Conservation (phyloP, 1,140 invertebrate species). For the Drosophila pallidifrons region DNA sequence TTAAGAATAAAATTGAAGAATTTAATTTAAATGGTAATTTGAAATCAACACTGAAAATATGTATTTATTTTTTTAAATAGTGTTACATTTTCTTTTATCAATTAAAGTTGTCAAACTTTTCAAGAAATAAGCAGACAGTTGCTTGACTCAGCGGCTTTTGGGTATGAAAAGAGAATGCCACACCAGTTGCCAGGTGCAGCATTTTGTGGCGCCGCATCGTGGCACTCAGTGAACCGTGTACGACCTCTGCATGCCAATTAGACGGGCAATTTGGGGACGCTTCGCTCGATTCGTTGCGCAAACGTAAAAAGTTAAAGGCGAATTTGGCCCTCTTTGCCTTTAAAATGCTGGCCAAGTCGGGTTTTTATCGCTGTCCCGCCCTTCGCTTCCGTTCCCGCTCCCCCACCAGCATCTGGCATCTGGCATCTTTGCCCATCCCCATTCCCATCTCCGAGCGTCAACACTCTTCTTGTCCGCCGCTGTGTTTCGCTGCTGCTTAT, state of each 20-base stretch:
- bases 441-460: no score
- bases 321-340: conserved; percentile 36
- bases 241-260: conserved; percentile 80
- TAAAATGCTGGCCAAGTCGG: conserved; percentile 33
- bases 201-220: conserved; percentile 5
- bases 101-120: neutral
- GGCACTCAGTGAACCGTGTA: conserved; percentile 56
- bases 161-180: neutral
- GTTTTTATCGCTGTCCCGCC: conserved; percentile 47
- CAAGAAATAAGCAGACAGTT: neutral
- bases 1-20: no score
- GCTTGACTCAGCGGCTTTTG: neutral
- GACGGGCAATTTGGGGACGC: conserved; percentile 57
- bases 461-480: neutral
- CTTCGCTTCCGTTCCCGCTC: neutral
- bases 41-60: no score
- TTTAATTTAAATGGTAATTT: no score
- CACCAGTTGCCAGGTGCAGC: neutral
- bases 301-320: conserved; percentile 59
- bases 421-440: conserved; percentile 1
- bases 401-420: conserved; percentile 20
- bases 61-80: neutral
- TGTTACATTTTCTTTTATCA: neutral
- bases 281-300: conserved; percentile 46
- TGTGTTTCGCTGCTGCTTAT: conserved; percentile 57